These are phyloP conservation scores for Chrysina gloriosa DNA, from an alignment of 2,888 invertebrate genomes.

Conservation along the genomic window DNA sequence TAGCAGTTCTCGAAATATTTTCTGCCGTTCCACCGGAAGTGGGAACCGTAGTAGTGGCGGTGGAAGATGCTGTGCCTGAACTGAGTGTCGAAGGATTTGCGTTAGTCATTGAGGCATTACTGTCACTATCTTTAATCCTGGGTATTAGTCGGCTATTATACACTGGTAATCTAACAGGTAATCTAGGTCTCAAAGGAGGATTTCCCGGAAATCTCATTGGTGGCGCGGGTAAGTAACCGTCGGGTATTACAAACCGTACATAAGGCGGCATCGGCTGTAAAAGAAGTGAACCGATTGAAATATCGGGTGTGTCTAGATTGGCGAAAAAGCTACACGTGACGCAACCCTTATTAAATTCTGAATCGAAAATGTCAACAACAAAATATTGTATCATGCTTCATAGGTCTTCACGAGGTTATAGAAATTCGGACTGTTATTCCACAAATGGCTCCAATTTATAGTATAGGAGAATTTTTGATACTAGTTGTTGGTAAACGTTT, in stretches of 20 bases:
- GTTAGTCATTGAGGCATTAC: not conserved
- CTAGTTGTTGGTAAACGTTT: too few species aligned
- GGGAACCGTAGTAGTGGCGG: not conserved
- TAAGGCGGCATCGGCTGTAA: conserved; percentile 23
- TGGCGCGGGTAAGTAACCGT: conserved; percentile 11
- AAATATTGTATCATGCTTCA: too few species aligned
- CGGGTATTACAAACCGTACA: conserved; percentile 7
- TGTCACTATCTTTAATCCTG: not conserved
- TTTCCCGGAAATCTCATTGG: conserved; percentile 10
- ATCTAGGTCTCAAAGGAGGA: not conserved
- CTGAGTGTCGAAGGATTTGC: not conserved
- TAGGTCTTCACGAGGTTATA: too few species aligned
- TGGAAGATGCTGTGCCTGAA: not conserved
- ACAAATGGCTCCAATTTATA: too few species aligned
- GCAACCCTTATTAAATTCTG: too few species aligned
- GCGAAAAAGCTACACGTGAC: too few species aligned
- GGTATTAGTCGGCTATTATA: conserved; percentile 21
- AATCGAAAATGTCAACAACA: too few species aligned
- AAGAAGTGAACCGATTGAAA: not conserved
- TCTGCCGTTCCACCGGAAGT: not conserved
- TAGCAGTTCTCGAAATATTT: not conserved
- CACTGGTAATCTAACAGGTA: conserved; percentile 14
- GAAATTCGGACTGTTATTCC: too few species aligned
- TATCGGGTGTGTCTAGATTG: too few species aligned
- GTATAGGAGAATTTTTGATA: too few species aligned